Conservation (phyloP, 2,888 invertebrate genomes). For the Petrolisthes manimaculis region DNA sequence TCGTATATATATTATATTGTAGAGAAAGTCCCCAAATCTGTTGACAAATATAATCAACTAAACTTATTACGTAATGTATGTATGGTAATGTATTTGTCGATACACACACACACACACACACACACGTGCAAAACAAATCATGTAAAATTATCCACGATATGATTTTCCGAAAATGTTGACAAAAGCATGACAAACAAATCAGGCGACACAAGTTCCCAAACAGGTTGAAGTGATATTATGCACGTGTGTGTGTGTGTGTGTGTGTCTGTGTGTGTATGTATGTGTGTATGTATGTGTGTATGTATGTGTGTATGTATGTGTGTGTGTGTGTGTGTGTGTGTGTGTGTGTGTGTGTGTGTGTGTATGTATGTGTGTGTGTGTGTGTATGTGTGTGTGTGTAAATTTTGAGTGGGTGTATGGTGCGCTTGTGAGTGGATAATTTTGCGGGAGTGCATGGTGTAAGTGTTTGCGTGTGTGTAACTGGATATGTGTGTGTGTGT, state of each 20-base stretch:
- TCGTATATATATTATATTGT: too few relatives aligned
- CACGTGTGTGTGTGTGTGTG: not conserved
- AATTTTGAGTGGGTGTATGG: not conserved
- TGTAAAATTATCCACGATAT: not conserved
- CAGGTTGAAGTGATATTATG: too few relatives aligned
- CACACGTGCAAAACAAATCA: not conserved
- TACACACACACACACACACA: not conserved
- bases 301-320: not conserved
- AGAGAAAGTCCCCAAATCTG: too few relatives aligned
- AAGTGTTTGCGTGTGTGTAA: too few relatives aligned
- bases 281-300: not conserved
- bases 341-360: conserved; percentile 1
- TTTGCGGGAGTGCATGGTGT: too few relatives aligned
- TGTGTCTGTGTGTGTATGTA: not conserved
- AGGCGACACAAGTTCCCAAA: too few relatives aligned
- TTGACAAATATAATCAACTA: too few relatives aligned
- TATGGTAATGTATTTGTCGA: not conserved
- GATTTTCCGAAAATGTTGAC: too few relatives aligned
- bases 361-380: not conserved
- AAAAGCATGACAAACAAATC: too few relatives aligned
- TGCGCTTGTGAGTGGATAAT: too few relatives aligned
- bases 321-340: conserved; percentile 1
- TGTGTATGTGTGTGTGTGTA: not conserved
- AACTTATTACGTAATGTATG: too few relatives aligned
- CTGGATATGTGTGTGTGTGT: not conserved